Evolutionary conservation across 2,888 invertebrate species (phyloP), one percentile per base, ranked within the genome.

Genomic region (Petrophora chlorosata): DNA sequence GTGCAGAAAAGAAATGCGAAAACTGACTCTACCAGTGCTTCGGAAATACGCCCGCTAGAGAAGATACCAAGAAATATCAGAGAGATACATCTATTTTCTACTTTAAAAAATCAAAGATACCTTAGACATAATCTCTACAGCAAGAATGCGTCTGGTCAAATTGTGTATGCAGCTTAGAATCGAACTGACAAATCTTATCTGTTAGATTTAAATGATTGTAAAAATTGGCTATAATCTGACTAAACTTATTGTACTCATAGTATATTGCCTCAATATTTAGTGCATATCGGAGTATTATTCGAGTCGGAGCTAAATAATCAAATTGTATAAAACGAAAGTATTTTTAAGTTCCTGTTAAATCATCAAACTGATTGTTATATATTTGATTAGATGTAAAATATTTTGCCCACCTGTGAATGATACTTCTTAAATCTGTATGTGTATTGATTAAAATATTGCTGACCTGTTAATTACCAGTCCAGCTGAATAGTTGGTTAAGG

Each of bases 311-410:
- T 26, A 16, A 10, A 5, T 32, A 10, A 17, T 16, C 1, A n/a
- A n/a, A 16, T 10, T 34, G n/a, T 12, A 8, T 29, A 13, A 35
- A 36, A 36, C 1, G 2, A 10, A 36, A 39, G 46, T 54, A 51
- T 57, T 50, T 50, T 34, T 54, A 51, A 46, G 54, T 57, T 57
- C 45, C 39, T 53, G 47, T 51, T 48, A 36, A 34, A 26, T 42
- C 32, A 28, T 10, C 19, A 29, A 42, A 45, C 32, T 41, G 38
- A 48, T 22, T 45, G 40, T 51, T 40, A 45, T 22, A 13, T 16
- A 47, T 50, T 46, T 47, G 40, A 41, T 47, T 15, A 44, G 38
- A 39, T 44, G 44, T 51, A 39, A 42, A 50, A 38, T 22, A 7
- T 22, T 39, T 10, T 22, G 26, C 54, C 57, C 54, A 54, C 54